Evolutionary conservation across 2,888 invertebrate genomes (phyloP), one percentile per base, ranked within the genome.

Genomic region (Teleiodes luculella): DNA sequence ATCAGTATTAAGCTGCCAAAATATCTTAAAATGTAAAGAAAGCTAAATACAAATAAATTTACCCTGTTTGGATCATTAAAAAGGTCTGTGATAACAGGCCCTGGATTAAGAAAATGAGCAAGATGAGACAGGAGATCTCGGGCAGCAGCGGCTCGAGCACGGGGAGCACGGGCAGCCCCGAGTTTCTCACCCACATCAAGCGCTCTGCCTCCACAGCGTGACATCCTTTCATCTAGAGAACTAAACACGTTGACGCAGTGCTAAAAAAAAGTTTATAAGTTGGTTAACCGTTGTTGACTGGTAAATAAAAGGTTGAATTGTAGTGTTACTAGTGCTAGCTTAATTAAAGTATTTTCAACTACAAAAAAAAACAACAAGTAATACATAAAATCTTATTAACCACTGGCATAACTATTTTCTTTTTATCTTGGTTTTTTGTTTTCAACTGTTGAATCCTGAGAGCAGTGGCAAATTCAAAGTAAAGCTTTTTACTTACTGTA

Each of bases 111-210:
- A 80, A 99, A 99, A 74, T 98, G 98, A 2, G 96, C 94, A 62
- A 98, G 93, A 80, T 99, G 96, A 54, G 95, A 95, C 90, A 99
- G 94, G 20, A 99, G 83, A 71, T 96, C 95, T 69, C 98, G 95
- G 0, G 99, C 99, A 71, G 99, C 99, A 0, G 97, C 97, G 0
- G 98, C 97, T 56, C 99, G 91, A 13, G 98, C 95, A 54, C 99
- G 88, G 0, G 99, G 99, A 0, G 96, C 97, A 75, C 98, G 96
- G 0, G 99, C 97, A 61, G 97, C 98, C 70, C 99, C 99, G 43
- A 99, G 89, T 77, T 99, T 99, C 83, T 99, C 99, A 0, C 99
- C 99, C n/a, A 99, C 92, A 83, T 99, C 98, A 46, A 99, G 93
- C 0, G 99, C 99, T 85, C 98, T 97, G 0, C 98, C 98, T 0